A percentile compares a stretch with the other conserved stretches of the same genome.
Conservation (phyloP, 2,113 vertebrate species). For the Eupsittula cactorum region DNA sequence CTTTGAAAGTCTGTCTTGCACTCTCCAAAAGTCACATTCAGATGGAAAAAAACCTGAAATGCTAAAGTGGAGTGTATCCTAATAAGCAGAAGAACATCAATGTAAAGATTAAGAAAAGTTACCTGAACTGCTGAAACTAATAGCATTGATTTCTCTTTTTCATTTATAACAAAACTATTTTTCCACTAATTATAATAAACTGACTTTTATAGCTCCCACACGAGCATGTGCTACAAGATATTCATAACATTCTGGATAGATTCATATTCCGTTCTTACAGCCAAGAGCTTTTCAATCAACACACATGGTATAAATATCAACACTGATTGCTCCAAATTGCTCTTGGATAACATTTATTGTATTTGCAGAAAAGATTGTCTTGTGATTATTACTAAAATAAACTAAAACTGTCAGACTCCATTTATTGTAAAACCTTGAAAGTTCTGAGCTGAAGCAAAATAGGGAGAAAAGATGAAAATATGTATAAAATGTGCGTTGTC, state of each 20-base stretch:
- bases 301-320: constrained; percentile 53
- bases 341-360: constrained; percentile 60
- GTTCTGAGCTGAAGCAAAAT: background rate
- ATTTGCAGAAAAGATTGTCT: constrained; percentile 53
- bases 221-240: constrained; percentile 17
- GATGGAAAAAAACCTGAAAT: background rate
- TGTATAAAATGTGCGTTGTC: background rate
- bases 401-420: constrained; percentile 39
- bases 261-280: constrained; percentile 52
- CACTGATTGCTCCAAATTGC: constrained; percentile 42
- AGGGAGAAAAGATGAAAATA: background rate
- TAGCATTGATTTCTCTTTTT: background rate
- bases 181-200: constrained; percentile 35
- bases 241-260: constrained; percentile 35
- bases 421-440: constrained; percentile 34
- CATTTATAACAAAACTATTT: constrained; percentile 28
- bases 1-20: background rate
- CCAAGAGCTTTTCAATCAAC: constrained; percentile 61
- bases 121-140: background rate
- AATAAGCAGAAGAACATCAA: background rate
- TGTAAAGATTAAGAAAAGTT: background rate
- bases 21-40: background rate
- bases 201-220: constrained; percentile 33
- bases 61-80: background rate
- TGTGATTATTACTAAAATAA: constrained; percentile 59